phyloP scores from a whole-genome alignment of 2,113 vertebrate genomes.

The Anthoscopus minutus region DNA sequence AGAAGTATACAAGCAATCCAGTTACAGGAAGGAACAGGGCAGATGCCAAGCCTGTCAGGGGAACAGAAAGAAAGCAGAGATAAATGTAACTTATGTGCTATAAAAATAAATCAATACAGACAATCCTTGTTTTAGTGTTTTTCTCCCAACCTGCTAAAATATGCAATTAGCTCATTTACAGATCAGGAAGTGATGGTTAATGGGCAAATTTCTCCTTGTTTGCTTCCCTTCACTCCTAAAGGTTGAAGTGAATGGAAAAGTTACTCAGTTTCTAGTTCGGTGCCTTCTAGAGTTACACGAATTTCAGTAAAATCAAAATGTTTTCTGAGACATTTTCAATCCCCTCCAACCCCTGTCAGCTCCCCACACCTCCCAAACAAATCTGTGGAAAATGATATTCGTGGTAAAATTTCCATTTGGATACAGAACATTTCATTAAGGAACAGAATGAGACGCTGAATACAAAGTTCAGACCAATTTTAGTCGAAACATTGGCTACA shows the following conservation, averaged over 20 bases:
- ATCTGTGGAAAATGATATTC: constrained; percentile 43
- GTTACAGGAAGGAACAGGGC: constrained; percentile 34
- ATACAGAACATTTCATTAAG: constrained; percentile 28
- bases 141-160: not conserved
- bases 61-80: not conserved
- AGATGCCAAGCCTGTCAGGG: constrained; percentile 18
- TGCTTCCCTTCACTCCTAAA: not conserved
- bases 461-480: not conserved
- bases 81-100: not conserved
- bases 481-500: not conserved
- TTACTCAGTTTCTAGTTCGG: not conserved
- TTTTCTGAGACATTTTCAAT: constrained; percentile 40
- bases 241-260: constrained; percentile 21
- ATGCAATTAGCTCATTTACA: constrained; percentile 3
- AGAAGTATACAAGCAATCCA: not conserved
- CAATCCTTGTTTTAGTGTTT: constrained; percentile 11
- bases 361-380: constrained; percentile 20
- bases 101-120: constrained; percentile 40
- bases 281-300: not conserved
- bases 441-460: not conserved
- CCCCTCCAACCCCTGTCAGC: constrained; percentile 17
- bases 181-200: not conserved
- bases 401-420: constrained; percentile 52
- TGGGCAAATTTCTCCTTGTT: not conserved
- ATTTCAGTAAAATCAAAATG: constrained; percentile 26